Conservation (phyloP, 2,113 vertebrate genomes). For the Micromys minutus region DNA sequence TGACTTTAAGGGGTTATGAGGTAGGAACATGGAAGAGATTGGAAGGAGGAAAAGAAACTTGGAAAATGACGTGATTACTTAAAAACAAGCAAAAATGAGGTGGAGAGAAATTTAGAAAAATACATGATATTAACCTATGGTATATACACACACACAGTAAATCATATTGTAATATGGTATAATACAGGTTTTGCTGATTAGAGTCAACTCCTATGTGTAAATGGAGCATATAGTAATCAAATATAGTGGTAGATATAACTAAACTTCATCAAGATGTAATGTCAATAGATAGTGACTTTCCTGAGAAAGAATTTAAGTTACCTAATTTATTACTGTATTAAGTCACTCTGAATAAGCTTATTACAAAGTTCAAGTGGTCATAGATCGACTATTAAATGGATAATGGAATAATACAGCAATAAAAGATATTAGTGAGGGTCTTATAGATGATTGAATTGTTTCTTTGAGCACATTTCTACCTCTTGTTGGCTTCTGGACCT, state of each 20-base stretch:
- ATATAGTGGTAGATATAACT: conserved; percentile 25
- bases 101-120: not conserved
- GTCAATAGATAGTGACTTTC: conserved; percentile 36
- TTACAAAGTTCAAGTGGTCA: conserved; percentile 55
- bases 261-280: conserved; percentile 15
- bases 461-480: conserved; percentile 7
- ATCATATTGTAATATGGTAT: not conserved
- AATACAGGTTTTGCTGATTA: conserved; percentile 34
- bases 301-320: conserved; percentile 42
- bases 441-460: conserved; percentile 36
- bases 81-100: not conserved
- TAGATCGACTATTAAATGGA: conserved; percentile 33
- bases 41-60: not conserved
- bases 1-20: not conserved
- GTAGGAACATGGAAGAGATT: not conserved
- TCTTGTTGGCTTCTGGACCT: conserved; percentile 43
- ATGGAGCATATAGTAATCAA: conserved; percentile 11
- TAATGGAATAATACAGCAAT: conserved; percentile 28
- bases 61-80: not conserved
- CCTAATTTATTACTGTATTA: conserved; percentile 42
- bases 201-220: conserved; percentile 55
- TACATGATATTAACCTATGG: not conserved
- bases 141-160: not conserved
- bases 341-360: conserved; percentile 8
- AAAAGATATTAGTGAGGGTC: conserved; percentile 42